phyloP scores from a whole-genome alignment of 2,888 invertebrate species.

The Mythimna vitellina region DNA sequence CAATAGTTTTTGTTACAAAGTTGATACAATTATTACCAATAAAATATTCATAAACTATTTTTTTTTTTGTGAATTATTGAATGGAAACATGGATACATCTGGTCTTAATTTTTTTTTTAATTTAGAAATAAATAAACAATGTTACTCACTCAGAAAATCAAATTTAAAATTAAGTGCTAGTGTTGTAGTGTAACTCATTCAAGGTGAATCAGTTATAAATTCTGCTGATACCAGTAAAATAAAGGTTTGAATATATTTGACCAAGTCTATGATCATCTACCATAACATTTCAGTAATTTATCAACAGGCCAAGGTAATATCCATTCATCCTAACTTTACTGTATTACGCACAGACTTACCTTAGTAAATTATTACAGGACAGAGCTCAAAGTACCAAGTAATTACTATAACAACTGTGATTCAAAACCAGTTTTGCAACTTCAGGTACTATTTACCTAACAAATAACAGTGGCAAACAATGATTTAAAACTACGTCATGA shows the following conservation, averaged over 20 bases:
- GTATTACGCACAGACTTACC: constrained; percentile 15
- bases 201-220: background rate
- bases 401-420: constrained; percentile 29
- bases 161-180: background rate
- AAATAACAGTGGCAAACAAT: constrained; percentile 31
- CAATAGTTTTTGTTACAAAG: no score
- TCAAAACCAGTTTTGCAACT: constrained; percentile 62
- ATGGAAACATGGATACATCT: no score
- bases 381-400: constrained; percentile 37
- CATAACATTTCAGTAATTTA: constrained; percentile 17
- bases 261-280: background rate
- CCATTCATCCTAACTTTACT: constrained; percentile 32
- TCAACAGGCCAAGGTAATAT: constrained; percentile 30
- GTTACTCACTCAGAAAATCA: background rate
- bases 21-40: no score
- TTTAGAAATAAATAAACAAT: background rate
- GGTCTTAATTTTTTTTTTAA: background rate
- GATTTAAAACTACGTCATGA: constrained; percentile 28
- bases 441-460: constrained; percentile 21
- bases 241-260: background rate
- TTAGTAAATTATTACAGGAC: constrained; percentile 21
- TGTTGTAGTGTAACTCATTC: background rate
- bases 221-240: background rate
- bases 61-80: no score
- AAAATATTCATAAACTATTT: no score